Evolutionary conservation across 1,140 invertebrate genomes (phyloP).

Genomic region (Geopemphigus sp.): DNA sequence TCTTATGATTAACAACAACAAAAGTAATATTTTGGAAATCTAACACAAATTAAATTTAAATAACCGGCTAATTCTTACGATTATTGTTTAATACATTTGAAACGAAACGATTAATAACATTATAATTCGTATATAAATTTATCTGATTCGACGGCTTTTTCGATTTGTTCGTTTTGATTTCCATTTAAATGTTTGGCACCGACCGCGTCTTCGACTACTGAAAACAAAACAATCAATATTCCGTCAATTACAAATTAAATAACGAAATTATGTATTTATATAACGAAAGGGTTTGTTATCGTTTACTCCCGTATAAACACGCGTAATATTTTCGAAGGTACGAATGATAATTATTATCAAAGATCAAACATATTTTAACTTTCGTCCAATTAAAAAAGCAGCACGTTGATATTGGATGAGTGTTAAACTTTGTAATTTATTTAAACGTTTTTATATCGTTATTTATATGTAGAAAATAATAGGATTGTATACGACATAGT

Average conservation of each 20-base stretch:
- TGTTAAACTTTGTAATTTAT: too few species aligned
- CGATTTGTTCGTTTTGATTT: conserved; percentile 3
- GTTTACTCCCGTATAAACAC: not conserved
- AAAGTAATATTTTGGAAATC: not conserved
- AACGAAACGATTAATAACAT: not conserved
- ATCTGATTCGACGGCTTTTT: not conserved
- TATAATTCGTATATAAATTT: conserved; percentile 16
- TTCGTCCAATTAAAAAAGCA: too few species aligned
- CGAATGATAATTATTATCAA: too few species aligned
- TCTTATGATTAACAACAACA: not conserved
- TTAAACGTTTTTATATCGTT: too few species aligned
- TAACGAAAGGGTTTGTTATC: too few species aligned
- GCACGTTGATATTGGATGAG: too few species aligned
- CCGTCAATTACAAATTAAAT: not conserved
- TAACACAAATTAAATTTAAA: not conserved
- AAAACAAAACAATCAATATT: not conserved
- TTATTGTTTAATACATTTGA: not conserved
- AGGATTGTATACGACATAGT: too few species aligned
- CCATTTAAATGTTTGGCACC: not conserved
- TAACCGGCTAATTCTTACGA: not conserved
- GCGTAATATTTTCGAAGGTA: too few species aligned
- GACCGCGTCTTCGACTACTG: not conserved
- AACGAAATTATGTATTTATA: not conserved
- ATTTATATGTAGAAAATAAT: too few species aligned
- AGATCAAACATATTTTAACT: too few species aligned